These are phyloP conservation scores for Epinephelus malabaricus DNA, from an alignment of 2,797 vertebrate genomes.

Conservation along the genomic window DNA sequence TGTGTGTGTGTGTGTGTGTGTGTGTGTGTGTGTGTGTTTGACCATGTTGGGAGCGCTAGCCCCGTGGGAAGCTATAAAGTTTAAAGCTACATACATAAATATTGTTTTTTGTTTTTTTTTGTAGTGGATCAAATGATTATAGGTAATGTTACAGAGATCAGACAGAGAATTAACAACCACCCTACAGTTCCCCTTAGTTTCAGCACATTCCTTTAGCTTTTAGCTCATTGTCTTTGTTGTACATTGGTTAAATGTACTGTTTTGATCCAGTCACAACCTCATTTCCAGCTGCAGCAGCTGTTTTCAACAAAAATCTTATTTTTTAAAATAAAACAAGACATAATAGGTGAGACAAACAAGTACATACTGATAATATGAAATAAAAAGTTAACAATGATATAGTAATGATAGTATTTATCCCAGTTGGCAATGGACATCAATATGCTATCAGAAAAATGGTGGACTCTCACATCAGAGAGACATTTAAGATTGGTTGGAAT, in stretches of 20 bases:
- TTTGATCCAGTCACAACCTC: neutral
- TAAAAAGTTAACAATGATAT: no score
- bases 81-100: neutral
- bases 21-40: neutral
- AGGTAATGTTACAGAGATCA: no score
- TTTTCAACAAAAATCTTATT: neutral
- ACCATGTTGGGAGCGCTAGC: no score
- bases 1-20: constrained; percentile 23
- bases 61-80: neutral
- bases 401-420: no score
- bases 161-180: neutral
- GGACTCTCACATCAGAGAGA: no score
- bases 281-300: neutral
- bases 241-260: neutral
- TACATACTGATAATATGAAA: no score
- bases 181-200: neutral
- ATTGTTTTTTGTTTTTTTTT: neutral
- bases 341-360: neutral
- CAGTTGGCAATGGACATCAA: no score
- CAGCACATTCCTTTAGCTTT: neutral
- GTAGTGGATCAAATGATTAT: neutral
- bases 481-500: no score
- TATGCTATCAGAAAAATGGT: no score
- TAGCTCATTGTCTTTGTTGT: neutral
- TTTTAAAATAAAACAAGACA: no score